These are phyloP conservation scores for Nasonia longicornis DNA, from an alignment of 1,140 invertebrate genomes.

Conservation along the genomic window DNA sequence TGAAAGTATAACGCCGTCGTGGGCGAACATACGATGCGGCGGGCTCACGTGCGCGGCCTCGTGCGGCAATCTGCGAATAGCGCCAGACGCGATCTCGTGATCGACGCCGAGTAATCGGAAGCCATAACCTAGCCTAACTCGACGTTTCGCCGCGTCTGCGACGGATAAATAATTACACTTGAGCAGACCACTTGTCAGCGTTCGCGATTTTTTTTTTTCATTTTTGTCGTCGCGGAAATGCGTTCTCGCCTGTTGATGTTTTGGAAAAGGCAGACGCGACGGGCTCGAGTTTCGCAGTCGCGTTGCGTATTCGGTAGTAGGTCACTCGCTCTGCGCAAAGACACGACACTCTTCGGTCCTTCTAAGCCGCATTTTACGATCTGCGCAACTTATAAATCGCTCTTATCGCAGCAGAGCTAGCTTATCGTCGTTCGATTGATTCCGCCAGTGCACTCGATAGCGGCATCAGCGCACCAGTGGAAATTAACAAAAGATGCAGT, in stretches of 20 bases:
- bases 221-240: not conserved
- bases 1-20: not conserved
- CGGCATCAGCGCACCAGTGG: not conserved
- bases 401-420: not conserved
- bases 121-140: constrained; percentile 4
- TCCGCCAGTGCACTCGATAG: not conserved
- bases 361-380: no score
- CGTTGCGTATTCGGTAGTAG: not conserved
- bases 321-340: no score
- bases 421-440: constrained; percentile 5
- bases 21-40: not conserved
- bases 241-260: not conserved
- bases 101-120: constrained; percentile 12
- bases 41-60: not conserved
- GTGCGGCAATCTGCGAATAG: not conserved
- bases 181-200: not conserved
- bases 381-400: not conserved
- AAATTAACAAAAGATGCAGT: constrained; percentile 2
- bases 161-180: not conserved
- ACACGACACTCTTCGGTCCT: no score
- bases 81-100: not conserved
- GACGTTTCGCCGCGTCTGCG: not conserved
- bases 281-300: not conserved
- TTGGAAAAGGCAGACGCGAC: not conserved
- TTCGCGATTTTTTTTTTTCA: not conserved